Conservation (phyloP, 2,113 vertebrate genomes). For the Morone saxatilis region DNA sequence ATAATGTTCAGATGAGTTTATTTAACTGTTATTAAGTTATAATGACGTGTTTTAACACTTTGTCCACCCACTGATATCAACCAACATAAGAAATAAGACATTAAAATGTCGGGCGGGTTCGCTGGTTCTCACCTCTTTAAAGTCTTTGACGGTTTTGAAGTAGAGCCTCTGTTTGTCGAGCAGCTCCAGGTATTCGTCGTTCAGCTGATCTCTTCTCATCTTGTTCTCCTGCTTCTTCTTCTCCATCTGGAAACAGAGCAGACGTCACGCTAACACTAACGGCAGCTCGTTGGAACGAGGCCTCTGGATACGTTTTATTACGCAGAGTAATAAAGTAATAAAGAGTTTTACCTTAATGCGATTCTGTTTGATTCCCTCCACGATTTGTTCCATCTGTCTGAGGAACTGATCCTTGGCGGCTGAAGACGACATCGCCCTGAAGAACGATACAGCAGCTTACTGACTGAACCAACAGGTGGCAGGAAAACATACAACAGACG, state of each 20-base stretch:
- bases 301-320: no score
- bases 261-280: not conserved
- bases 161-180: constrained; percentile 97
- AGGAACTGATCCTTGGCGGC: constrained; percentile 95
- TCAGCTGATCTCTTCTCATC: constrained; percentile 97
- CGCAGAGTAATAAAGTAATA: no score
- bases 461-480: not conserved
- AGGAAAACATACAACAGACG: not conserved
- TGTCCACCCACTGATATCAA: no score
- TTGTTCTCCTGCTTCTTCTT: constrained; percentile 99
- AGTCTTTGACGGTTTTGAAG: constrained; percentile 99
- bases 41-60: no score
- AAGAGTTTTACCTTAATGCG: constrained; percentile 89
- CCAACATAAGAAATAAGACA: no score
- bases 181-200: constrained; percentile 96
- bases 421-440: constrained; percentile 95
- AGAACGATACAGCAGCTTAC: not conserved
- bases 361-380: constrained; percentile 98
- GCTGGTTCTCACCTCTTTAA: constrained; percentile 92
- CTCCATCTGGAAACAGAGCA: constrained; percentile 88
- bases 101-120: no score
- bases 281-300: not conserved
- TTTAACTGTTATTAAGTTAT: no score
- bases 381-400: constrained; percentile 98
- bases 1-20: no score